A percentile compares a stretch with the other conserved stretches of the same genome.
These are phyloP conservation scores for Molothrus ater DNA, from an alignment of 2,797 vertebrate species.

Conservation along the genomic window DNA sequence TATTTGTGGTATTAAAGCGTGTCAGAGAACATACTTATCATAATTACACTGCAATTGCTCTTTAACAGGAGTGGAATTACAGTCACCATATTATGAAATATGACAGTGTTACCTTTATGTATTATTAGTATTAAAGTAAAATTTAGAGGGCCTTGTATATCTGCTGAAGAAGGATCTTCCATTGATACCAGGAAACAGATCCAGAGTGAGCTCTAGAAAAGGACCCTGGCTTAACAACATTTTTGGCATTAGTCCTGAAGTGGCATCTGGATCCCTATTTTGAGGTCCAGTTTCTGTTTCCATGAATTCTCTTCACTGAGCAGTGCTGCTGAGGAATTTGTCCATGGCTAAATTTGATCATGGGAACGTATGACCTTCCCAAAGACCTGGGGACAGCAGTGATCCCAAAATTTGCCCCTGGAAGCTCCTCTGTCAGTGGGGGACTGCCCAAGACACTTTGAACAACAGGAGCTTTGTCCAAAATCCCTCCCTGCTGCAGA, in stretches of 20 bases:
- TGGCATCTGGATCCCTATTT: not conserved
- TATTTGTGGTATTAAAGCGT: constrained; percentile 52
- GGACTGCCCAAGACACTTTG: not conserved
- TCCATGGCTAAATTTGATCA: not conserved
- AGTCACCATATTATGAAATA: constrained; percentile 46
- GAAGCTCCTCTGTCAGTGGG: not conserved
- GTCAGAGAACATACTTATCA: constrained; percentile 56
- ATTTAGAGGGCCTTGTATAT: not conserved
- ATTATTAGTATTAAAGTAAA: constrained; percentile 17
- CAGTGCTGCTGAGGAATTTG: not conserved
- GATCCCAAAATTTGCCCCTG: not conserved
- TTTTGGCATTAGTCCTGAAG: not conserved
- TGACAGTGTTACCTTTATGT: not conserved
- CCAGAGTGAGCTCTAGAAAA: not conserved
- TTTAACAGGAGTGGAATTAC: constrained; percentile 50
- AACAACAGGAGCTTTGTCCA: not conserved
- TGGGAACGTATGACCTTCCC: not conserved
- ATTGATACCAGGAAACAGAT: not conserved
- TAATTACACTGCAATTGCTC: constrained; percentile 59
- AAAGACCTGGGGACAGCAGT: not conserved
- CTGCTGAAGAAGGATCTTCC: not conserved
- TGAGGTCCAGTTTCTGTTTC: not conserved
- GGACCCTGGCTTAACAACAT: not conserved
- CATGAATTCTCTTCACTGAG: not conserved
- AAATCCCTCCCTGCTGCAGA: not conserved